phyloP scores from a whole-genome alignment of 1,140 invertebrate species.

The Drosophila azteca region DNA sequence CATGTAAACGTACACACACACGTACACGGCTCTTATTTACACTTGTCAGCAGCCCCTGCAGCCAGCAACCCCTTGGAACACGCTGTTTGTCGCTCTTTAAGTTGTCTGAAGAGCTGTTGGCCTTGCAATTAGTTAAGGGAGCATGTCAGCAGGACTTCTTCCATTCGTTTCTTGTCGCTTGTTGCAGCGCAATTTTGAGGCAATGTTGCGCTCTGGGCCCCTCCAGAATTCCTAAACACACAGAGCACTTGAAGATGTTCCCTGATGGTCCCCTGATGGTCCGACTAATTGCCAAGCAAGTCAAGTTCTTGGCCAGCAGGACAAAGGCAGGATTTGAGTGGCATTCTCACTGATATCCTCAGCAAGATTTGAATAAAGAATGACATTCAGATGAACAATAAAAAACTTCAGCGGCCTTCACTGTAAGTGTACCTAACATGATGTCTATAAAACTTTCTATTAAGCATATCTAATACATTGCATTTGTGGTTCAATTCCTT shows the following conservation, averaged over 20 bases:
- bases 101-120: conserved; percentile 66
- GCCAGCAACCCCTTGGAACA: conserved; percentile 6
- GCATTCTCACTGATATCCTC: background rate
- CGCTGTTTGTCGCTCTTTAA: conserved; percentile 62
- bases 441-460: too few species aligned
- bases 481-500: too few species aligned
- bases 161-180: conserved; percentile 22
- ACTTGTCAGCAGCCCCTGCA: conserved; percentile 45
- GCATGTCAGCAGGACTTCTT: conserved; percentile 50
- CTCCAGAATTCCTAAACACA: conserved; percentile 49
- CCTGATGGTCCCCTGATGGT: conserved; percentile 29
- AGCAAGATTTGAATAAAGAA: too few species aligned
- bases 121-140: conserved; percentile 73
- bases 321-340: background rate
- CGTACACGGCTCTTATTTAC: conserved; percentile 38
- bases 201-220: conserved; percentile 22
- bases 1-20: background rate
- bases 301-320: conserved; percentile 25
- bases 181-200: conserved; percentile 45
- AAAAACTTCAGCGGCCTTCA: too few species aligned
- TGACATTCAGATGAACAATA: too few species aligned
- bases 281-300: conserved; percentile 58
- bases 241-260: conserved; percentile 40
- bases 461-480: too few species aligned
- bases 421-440: too few species aligned